Base-by-base conservation (phyloP, 2,888 invertebrate species). In the Drosophila macrospina region DNA sequence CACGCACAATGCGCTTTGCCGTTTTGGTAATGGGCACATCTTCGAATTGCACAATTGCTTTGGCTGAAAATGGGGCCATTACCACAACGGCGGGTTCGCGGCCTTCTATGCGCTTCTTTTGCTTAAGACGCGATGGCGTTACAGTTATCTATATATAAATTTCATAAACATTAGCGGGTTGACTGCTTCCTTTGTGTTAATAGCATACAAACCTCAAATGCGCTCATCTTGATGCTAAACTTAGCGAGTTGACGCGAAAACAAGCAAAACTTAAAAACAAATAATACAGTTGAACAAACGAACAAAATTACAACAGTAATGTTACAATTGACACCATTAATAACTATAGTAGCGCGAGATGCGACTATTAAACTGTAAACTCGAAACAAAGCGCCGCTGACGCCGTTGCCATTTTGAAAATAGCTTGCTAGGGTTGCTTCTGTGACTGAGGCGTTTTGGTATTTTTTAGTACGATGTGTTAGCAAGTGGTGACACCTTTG, bases 41-140 rank as follows among this genome's bases (percentile, higher is more conserved):
- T 71, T 95, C 95, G 84, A 95, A 95, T n/a, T 94, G 93, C 15
- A 95, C 93, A 92, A 94, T 94, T 3, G 95, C 94, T 77, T 94
- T 94, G 59, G 93, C 92, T n/a, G 94, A 93, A 91, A 96, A 96
- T 1, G 95, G 95, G 10, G 94, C 95, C 80, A 95, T 92, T 44
- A 93, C 90, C 11, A 95, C 93, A 44, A 76, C 69, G 0, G 90
- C 80, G 6, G 91, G 91, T 76, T 91, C 93, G 78, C 72, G 90
- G 66, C 77, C 91, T 91, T 79, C 93, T 80, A 74, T 91, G 75
- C 86, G 90, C 89, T 84, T 90, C 64, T 89, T 89, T 45, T 79
- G 86, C 65, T 90, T 91, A 0, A 76, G 48, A 3, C 91, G 87
- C n/a, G 91, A 83, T 32, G 92, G 92, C 13, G 92, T 92, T 20